Evolutionary conservation across 2,113 vertebrate genomes (phyloP).

Genomic region (Chunga burmeisteri): DNA sequence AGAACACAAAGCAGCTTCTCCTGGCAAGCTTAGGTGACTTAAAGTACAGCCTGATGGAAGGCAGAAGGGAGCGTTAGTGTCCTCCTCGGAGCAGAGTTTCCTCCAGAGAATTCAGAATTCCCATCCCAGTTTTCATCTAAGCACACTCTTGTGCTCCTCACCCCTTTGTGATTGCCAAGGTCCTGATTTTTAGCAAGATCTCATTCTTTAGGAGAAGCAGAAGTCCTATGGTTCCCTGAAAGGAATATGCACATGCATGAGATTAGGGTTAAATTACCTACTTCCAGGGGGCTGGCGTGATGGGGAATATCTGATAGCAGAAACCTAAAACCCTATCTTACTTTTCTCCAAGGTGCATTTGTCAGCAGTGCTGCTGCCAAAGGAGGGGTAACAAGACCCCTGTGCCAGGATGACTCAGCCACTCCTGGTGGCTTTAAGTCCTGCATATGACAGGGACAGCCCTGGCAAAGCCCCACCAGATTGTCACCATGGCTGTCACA

Average conservation of each 20-base stretch:
- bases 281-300: not conserved
- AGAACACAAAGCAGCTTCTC: not conserved
- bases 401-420: not conserved
- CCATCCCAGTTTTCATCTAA: not conserved
- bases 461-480: not conserved
- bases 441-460: not conserved
- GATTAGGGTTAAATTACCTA: not conserved
- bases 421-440: not conserved
- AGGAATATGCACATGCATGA: not conserved
- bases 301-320: not conserved
- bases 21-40: not conserved
- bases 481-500: not conserved
- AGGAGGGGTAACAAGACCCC: rapidly evolving
- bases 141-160: not conserved
- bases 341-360: not conserved
- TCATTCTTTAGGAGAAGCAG: not conserved
- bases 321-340: not conserved
- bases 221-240: not conserved
- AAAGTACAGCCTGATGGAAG: not conserved
- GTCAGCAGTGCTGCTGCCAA: not conserved
- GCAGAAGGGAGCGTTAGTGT: not conserved
- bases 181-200: not conserved
- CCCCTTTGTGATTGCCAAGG: not conserved
- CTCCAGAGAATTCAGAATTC: not conserved
- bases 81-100: not conserved